Conservation (phyloP, 1,140 invertebrate genomes). For the Leptinotarsa lineolata region DNA sequence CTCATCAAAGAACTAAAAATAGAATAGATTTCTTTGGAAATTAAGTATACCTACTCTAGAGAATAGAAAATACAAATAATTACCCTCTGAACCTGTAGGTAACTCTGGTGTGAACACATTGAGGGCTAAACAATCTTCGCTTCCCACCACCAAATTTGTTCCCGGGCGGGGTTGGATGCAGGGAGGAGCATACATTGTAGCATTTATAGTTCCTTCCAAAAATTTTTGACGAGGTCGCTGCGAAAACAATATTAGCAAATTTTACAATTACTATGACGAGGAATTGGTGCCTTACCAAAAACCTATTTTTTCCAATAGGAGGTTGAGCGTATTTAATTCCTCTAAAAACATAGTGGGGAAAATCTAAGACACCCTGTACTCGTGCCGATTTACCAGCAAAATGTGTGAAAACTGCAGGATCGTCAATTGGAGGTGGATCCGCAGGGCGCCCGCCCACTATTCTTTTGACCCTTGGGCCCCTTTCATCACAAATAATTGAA, state of each 20-base stretch:
- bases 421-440: slow-evolving; percentile 62
- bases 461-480: slow-evolving; percentile 55
- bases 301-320: slow-evolving; percentile 68
- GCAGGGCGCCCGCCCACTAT: slow-evolving; percentile 65
- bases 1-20: no score
- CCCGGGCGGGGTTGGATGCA: slow-evolving; percentile 62
- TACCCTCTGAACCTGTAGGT: slow-evolving; percentile 59
- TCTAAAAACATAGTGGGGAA: slow-evolving; percentile 63
- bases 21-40: no score
- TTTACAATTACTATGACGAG: slow-evolving; percentile 1
- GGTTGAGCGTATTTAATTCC: slow-evolving; percentile 76
- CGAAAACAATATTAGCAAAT: not conserved
- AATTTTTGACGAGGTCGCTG: slow-evolving; percentile 59
- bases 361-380: slow-evolving; percentile 59
- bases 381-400: slow-evolving; percentile 60
- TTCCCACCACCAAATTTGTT: slow-evolving; percentile 57
- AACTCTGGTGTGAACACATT: slow-evolving; percentile 78
- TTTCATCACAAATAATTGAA: slow-evolving; percentile 18
- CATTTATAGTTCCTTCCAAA: slow-evolving; percentile 61
- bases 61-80: not conserved
- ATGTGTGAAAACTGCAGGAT: slow-evolving; percentile 64
- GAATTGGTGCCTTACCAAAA: slow-evolving; percentile 59
- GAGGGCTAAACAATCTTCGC: slow-evolving; percentile 80
- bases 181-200: slow-evolving; percentile 59
- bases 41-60: no score